phyloP scores from a whole-genome alignment of 2,113 vertebrate species.

The Polypterus bichir region DNA sequence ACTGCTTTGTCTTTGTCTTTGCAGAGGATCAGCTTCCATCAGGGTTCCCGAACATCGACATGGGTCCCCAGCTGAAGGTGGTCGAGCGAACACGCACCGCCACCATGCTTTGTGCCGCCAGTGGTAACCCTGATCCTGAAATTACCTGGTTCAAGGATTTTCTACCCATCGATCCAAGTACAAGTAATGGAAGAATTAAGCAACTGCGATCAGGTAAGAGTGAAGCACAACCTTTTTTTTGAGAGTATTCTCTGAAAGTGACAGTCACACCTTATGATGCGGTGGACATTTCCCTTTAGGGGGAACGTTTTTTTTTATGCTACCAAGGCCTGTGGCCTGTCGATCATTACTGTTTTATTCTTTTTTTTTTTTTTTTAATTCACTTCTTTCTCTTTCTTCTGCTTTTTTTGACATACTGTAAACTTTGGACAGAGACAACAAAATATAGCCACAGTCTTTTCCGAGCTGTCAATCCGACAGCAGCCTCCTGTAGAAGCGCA shows the following conservation, averaged over 20 bases:
- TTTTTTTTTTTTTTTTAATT: too few relatives aligned
- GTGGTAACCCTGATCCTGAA: slow-evolving; percentile 90
- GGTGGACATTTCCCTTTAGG: too few relatives aligned
- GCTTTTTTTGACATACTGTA: slow-evolving; percentile 15
- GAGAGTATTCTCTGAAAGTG: too few relatives aligned
- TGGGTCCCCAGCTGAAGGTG: slow-evolving; percentile 95
- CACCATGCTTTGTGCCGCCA: slow-evolving; percentile 94
- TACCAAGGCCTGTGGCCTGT: too few relatives aligned
- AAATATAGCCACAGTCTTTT: too few relatives aligned
- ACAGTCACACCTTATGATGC: too few relatives aligned
- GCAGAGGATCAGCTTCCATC: slow-evolving; percentile 90
- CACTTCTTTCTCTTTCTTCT: slow-evolving; percentile 9
- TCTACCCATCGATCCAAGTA: slow-evolving; percentile 81
- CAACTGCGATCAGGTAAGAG: slow-evolving; percentile 86
- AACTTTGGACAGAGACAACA: too few relatives aligned
- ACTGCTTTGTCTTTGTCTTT: not conserved
- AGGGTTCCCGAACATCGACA: slow-evolving; percentile 93
- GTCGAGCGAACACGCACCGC: slow-evolving; percentile 89
- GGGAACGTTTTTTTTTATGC: too few relatives aligned
- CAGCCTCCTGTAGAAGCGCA: too few relatives aligned
- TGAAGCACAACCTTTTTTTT: not conserved
- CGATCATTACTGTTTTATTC: too few relatives aligned
- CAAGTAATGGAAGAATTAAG: slow-evolving; percentile 87
- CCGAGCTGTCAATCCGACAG: too few relatives aligned
- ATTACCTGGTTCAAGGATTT: slow-evolving; percentile 99